Conservation (phyloP, 1,140 invertebrate genomes). For the Anagrus nilaparvatae region DNA sequence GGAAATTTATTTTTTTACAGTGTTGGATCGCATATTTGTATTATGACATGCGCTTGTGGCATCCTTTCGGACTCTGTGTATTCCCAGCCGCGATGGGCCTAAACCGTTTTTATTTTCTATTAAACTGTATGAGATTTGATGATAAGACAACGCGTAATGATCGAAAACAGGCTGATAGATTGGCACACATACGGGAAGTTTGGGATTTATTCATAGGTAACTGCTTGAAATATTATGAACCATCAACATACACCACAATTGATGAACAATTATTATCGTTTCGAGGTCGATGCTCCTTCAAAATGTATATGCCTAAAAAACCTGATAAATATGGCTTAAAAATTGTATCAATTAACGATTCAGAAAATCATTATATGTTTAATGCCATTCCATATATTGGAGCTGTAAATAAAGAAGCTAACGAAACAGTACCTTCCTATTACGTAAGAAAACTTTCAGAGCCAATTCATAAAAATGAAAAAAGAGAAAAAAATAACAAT, state of each 20-base stretch:
- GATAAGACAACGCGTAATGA: constrained; percentile 1
- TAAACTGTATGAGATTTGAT: constrained; percentile 9
- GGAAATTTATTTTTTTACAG: not conserved
- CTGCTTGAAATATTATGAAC: constrained; percentile 6
- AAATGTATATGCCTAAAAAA: constrained; percentile 8
- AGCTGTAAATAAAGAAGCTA: constrained; percentile 13
- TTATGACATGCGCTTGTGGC: not conserved
- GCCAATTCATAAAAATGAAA: constrained; percentile 24
- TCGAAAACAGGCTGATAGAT: not conserved
- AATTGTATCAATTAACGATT: not conserved
- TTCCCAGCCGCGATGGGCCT: constrained; percentile 3
- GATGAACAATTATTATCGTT: constrained; percentile 9
- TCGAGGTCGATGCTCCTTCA: constrained; percentile 6
- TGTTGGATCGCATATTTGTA: not conserved
- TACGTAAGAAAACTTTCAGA: constrained; percentile 19
- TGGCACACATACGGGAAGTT: constrained; percentile 7
- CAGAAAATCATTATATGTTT: not conserved
- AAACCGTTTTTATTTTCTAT: constrained; percentile 7
- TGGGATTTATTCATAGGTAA: constrained; percentile 6
- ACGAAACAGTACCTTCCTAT: not conserved
- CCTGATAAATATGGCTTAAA: constrained; percentile 11
- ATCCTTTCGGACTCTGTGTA: constrained; percentile 2
- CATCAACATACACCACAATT: constrained; percentile 5
- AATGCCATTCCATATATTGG: constrained; percentile 10
- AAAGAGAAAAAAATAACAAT: constrained; percentile 26